These are phyloP conservation scores for Orchesellides sinensis DNA, from an alignment of 2,888 invertebrate species.

Conservation along the genomic window DNA sequence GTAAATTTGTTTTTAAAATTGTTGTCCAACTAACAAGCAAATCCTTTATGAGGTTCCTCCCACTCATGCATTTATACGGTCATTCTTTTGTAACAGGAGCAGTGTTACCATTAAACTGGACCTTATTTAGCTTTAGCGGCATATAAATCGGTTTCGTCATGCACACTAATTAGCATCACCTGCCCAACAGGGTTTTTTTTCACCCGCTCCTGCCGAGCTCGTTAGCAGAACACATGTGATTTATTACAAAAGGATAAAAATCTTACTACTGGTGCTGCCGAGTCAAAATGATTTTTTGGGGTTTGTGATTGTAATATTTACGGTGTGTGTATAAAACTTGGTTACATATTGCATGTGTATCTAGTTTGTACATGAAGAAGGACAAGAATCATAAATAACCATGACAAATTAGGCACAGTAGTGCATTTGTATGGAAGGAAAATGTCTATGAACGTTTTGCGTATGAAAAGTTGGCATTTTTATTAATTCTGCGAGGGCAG, in stretches of 20 bases:
- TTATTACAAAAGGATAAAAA: conserved; percentile 14
- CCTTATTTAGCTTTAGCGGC: not conserved
- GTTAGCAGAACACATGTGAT: conserved; percentile 14
- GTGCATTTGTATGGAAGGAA: too few species aligned
- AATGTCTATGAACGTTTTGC: too few species aligned
- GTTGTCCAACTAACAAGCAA: conserved; percentile 22
- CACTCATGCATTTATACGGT: conserved; percentile 20
- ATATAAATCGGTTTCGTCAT: conserved; percentile 57
- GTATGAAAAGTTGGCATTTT: too few species aligned
- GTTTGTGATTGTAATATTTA: too few species aligned
- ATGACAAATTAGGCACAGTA: conserved; percentile 2
- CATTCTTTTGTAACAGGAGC: not conserved
- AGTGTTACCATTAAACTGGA: not conserved
- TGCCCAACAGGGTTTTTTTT: too few species aligned
- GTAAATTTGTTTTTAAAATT: conserved; percentile 1
- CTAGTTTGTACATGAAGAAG: not conserved
- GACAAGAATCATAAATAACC: conserved; percentile 10
- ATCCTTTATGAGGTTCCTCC: conserved; percentile 25
- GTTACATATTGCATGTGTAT: not conserved
- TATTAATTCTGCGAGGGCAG: too few species aligned
- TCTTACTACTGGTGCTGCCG: not conserved
- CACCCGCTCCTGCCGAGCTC: not conserved
- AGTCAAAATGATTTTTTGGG: too few species aligned
- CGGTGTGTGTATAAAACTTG: too few species aligned
- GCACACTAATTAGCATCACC: conserved; percentile 64